A percentile compares a stretch with the other conserved stretches of the same genome.
Evolutionary conservation across 2,113 vertebrate genomes (phyloP).

Genomic region (Camarhynchus parvulus): DNA sequence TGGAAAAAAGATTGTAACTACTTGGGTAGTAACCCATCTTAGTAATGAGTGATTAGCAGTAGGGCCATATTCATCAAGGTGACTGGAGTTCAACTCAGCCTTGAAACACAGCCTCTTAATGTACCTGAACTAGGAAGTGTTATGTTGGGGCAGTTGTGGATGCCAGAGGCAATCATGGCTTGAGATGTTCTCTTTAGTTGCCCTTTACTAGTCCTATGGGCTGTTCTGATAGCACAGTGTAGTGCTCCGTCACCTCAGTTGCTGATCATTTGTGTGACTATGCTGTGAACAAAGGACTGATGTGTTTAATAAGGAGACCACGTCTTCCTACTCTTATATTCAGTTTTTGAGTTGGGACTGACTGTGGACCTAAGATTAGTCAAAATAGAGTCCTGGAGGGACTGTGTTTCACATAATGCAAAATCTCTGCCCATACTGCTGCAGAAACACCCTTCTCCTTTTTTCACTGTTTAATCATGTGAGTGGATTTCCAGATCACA

Average conservation of each 20-base stretch:
- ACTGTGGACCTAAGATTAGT: not conserved
- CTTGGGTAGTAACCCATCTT: not conserved
- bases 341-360: not conserved
- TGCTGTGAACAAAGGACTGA: not conserved
- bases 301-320: not conserved
- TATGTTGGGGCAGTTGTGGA: not conserved
- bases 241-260: not conserved
- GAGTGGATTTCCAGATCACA: not conserved
- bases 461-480: not conserved
- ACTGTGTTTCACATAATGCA: not conserved
- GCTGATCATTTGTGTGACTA: not conserved
- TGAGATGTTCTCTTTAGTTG: not conserved
- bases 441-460: not conserved
- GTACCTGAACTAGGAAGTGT: not conserved
- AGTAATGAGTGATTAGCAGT: not conserved
- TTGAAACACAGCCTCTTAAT: not conserved
- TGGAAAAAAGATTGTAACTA: not conserved
- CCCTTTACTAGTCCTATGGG: not conserved
- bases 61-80: not conserved
- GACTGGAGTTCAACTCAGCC: not conserved
- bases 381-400: not conserved
- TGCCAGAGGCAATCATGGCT: not conserved
- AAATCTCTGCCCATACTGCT: not conserved
- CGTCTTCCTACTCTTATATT: not conserved
- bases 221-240: not conserved